These are phyloP conservation scores for Falcunculus frontatus DNA, from an alignment of 2,113 vertebrate species.

Conservation along the genomic window DNA sequence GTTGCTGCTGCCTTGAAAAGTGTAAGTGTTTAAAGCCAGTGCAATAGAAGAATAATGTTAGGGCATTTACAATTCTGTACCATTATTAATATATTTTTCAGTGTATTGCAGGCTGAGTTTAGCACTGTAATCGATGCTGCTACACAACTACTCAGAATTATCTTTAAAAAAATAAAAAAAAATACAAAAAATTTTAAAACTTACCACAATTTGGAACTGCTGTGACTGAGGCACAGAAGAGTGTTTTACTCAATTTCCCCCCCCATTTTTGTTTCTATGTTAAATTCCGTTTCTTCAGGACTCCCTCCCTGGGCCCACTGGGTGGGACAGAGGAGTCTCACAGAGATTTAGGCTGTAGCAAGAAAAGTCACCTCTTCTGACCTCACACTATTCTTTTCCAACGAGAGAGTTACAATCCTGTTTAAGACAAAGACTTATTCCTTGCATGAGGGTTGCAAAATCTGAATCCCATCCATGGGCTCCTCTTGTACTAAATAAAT, in stretches of 20 bases:
- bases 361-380: background rate
- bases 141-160: background rate
- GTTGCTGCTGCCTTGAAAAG: background rate
- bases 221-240: background rate
- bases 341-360: background rate
- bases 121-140: background rate
- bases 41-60: background rate
- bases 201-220: background rate
- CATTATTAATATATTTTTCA: background rate
- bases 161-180: background rate
- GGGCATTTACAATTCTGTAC: background rate
- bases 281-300: background rate
- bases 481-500: background rate
- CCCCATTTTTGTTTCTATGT: background rate
- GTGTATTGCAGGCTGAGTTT: background rate
- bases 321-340: background rate
- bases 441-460: background rate
- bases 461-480: background rate
- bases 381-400: background rate
- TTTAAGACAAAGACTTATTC: background rate
- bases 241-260: accelerated
- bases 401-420: background rate
- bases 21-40: background rate
- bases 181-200: background rate
- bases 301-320: background rate